Conservation (phyloP, 2,797 vertebrate species). For the Glossophaga mutica region DNA sequence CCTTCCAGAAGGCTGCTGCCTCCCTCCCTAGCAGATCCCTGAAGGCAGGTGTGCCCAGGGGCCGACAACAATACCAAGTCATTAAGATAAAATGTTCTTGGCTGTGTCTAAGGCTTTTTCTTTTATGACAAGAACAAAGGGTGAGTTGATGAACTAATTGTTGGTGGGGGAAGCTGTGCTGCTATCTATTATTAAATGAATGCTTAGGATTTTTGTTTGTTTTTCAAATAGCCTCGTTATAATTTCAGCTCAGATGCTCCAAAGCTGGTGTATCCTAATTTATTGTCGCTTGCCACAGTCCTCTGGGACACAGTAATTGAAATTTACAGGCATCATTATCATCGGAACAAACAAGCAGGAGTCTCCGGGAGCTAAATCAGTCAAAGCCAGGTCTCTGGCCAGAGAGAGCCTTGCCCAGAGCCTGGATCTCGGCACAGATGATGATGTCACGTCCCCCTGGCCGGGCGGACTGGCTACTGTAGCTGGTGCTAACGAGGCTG, state of each 20-base stretch:
- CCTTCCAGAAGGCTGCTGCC: background rate
- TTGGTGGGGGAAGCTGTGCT: background rate
- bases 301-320: conserved; percentile 57
- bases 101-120: conserved; percentile 37
- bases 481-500: background rate
- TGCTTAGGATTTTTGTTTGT: conserved; percentile 50
- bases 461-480: background rate
- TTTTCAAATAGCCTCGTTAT: conserved; percentile 55
- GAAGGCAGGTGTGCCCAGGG: conserved; percentile 43
- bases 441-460: background rate
- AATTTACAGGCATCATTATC: conserved; percentile 55
- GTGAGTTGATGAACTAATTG: conserved; percentile 60
- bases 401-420: background rate
- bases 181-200: conserved; percentile 53
- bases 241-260: conserved; percentile 40
- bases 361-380: conserved; percentile 5
- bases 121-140: conserved; percentile 57
- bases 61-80: conserved; percentile 22
- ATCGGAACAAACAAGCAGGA: background rate
- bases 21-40: background rate
- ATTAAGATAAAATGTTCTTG: conserved; percentile 62
- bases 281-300: background rate
- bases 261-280: conserved; percentile 64
- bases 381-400: background rate
- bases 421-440: background rate